These are phyloP conservation scores for Drosophila sordidula DNA, from an alignment of 2,888 invertebrate genomes.

Conservation along the genomic window DNA sequence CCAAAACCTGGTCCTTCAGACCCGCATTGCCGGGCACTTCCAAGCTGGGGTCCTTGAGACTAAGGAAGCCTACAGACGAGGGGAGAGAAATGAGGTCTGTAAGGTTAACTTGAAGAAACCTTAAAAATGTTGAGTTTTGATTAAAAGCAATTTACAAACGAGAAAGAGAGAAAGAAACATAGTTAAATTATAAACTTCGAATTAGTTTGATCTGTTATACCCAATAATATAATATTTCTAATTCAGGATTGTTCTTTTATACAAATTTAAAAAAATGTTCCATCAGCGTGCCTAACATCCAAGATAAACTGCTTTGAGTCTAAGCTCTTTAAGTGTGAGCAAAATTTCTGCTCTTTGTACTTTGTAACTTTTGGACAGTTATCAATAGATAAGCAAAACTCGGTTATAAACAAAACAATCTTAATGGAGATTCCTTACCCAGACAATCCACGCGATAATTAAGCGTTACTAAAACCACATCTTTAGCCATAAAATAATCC, in stretches of 20 bases:
- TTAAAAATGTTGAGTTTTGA: too few species aligned
- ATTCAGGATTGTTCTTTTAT: too few species aligned
- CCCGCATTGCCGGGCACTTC: constrained; percentile 86
- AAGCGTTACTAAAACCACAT: constrained; percentile 85
- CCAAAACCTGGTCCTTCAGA: constrained; percentile 86
- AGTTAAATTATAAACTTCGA: too few species aligned
- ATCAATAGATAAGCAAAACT: neutral
- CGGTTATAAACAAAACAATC: neutral
- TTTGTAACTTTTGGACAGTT: neutral
- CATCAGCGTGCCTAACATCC: neutral
- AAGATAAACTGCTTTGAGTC: neutral
- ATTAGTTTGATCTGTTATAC: too few species aligned
- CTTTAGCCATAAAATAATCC: constrained; percentile 85
- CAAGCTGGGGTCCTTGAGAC: constrained; percentile 85
- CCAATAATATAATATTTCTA: too few species aligned
- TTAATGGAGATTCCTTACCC: constrained; percentile 57
- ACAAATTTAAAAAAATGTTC: too few species aligned
- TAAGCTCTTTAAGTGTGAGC: neutral
- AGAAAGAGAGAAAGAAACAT: too few species aligned
- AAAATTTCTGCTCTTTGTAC: neutral
- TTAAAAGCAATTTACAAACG: too few species aligned
- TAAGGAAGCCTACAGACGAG: constrained; percentile 85
- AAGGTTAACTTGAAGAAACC: neutral
- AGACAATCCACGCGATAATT: constrained; percentile 86
- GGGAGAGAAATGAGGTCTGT: neutral